Conservation (phyloP, 1,140 invertebrate species). For the Manduca sexta region DNA sequence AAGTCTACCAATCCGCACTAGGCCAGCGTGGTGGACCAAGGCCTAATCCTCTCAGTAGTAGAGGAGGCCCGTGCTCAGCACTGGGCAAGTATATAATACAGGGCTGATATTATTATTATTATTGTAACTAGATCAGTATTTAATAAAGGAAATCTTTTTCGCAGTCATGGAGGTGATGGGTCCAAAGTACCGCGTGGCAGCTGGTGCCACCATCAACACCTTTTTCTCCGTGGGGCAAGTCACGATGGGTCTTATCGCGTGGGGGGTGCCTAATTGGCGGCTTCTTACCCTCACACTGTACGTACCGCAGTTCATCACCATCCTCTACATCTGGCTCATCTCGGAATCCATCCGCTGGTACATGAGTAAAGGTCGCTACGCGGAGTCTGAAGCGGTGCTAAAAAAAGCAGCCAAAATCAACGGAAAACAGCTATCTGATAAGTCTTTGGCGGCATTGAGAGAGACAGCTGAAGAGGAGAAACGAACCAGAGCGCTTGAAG, state of each 20-base stretch:
- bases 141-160: conserved; percentile 13
- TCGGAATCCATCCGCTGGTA: conserved; percentile 85
- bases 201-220: conserved; percentile 79
- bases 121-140: no score
- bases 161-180: conserved; percentile 84
- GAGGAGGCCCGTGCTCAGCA: no score
- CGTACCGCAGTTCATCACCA: conserved; percentile 76
- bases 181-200: conserved; percentile 80
- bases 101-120: no score
- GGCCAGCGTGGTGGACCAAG: no score
- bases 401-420: conserved; percentile 79
- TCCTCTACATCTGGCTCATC: conserved; percentile 76
- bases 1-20: no score
- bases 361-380: conserved; percentile 80
- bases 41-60: no score
- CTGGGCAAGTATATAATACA: no score
- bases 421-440: conserved; percentile 70
- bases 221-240: conserved; percentile 83
- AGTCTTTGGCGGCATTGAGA: conserved; percentile 62
- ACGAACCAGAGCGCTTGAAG: conserved; percentile 25
- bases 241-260: conserved; percentile 78
- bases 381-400: conserved; percentile 77
- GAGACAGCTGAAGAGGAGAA: conserved; percentile 34
- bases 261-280: conserved; percentile 81
- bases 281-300: conserved; percentile 79